These are phyloP conservation scores for Tachypleus tridentatus DNA, from an alignment of 1,140 invertebrate species.

Conservation along the genomic window DNA sequence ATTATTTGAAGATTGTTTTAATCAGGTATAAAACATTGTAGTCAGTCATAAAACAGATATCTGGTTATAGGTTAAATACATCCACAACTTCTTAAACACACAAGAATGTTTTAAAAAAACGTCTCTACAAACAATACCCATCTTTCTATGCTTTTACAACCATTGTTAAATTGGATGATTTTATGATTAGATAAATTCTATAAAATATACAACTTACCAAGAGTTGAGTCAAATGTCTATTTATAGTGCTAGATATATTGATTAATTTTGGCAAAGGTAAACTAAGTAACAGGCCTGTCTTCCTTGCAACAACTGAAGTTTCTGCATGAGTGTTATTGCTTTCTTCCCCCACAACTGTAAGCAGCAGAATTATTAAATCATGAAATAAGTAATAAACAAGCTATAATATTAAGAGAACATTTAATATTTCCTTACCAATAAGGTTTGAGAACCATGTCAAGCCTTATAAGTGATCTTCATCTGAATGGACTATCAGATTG, in stretches of 20 bases:
- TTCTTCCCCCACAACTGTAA: constrained; percentile 11
- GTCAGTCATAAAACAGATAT: too few species aligned
- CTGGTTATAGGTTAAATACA: constrained; percentile 6
- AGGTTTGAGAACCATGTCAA: background rate
- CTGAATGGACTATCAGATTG: too few species aligned
- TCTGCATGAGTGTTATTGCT: constrained; percentile 14
- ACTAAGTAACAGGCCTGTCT: constrained; percentile 41
- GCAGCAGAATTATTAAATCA: constrained; percentile 14
- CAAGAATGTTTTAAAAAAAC: background rate
- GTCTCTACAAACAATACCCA: background rate
- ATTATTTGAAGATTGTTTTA: too few species aligned
- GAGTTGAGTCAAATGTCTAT: constrained; percentile 44
- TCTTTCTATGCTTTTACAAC: too few species aligned
- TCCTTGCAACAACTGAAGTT: constrained; percentile 35
- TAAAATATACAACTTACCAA: constrained; percentile 36
- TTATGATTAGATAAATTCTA: background rate
- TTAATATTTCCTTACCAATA: background rate
- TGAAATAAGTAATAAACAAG: constrained; percentile 17
- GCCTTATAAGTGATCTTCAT: too few species aligned
- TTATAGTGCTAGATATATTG: constrained; percentile 40
- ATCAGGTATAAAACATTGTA: too few species aligned
- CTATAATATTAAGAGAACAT: constrained; percentile 6
- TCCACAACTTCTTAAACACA: background rate
- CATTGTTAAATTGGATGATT: constrained; percentile 9
- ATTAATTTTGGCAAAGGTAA: background rate